phyloP scores from a whole-genome alignment of 2,888 invertebrate genomes.

The Macaria liturata region DNA sequence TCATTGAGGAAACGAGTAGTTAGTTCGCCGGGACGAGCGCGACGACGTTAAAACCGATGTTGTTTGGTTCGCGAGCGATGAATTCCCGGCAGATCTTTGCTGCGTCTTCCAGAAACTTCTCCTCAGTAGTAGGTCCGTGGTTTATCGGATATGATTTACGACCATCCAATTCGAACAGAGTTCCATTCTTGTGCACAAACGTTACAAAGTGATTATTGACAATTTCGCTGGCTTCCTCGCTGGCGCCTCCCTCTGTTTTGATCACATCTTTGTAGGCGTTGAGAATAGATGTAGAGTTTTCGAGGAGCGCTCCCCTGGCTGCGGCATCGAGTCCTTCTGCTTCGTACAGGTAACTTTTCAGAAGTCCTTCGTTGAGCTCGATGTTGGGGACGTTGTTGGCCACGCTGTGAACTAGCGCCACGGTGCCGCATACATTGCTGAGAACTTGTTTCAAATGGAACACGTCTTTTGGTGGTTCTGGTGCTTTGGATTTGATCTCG shows the following conservation, averaged over 20 bases:
- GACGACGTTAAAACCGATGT: constrained; percentile 93
- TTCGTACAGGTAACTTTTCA: constrained; percentile 90
- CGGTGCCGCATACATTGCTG: constrained; percentile 97
- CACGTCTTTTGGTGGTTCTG: constrained; percentile 84
- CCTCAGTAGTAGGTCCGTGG: constrained; percentile 89
- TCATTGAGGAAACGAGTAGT: constrained; percentile 25
- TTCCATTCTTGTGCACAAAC: constrained; percentile 90
- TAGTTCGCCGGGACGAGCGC: constrained; percentile 86
- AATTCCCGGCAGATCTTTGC: constrained; percentile 92
- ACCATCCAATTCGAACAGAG: constrained; percentile 91
- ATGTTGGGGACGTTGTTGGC: constrained; percentile 94
- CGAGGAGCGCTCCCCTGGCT: constrained; percentile 89
- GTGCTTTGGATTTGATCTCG: constrained; percentile 80
- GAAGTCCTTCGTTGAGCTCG: constrained; percentile 84
- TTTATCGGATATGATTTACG: constrained; percentile 87
- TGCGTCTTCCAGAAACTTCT: constrained; percentile 91
- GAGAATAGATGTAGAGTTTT: constrained; percentile 87
- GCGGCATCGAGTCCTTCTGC: constrained; percentile 86
- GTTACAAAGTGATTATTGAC: constrained; percentile 95
- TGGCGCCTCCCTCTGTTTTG: constrained; percentile 90
- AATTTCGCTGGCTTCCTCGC: constrained; percentile 85
- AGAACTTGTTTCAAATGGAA: constrained; percentile 95
- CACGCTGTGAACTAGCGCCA: constrained; percentile 96
- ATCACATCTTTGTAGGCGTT: constrained; percentile 92
- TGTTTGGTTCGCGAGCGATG: constrained; percentile 92